These are phyloP conservation scores for Carapus acus DNA, from an alignment of 2,797 vertebrate genomes.

Conservation along the genomic window DNA sequence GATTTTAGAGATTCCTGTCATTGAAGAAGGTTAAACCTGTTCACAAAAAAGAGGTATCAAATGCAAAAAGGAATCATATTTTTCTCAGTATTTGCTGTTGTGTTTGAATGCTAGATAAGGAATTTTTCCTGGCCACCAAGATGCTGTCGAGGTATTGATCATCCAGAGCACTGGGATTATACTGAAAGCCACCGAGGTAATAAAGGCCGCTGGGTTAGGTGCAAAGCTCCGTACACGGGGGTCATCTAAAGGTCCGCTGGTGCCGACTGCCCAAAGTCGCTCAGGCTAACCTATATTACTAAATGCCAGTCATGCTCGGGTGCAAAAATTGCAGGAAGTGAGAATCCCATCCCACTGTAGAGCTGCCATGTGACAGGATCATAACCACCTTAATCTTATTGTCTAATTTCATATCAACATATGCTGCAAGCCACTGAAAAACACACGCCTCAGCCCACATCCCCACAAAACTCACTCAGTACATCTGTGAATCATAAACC, in stretches of 20 bases:
- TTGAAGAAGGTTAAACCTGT: too few relatives aligned
- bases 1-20: too few relatives aligned
- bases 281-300: constrained; percentile 31
- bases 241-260: constrained; percentile 47
- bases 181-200: constrained; percentile 42
- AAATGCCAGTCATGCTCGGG: constrained; percentile 49
- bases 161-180: constrained; percentile 32
- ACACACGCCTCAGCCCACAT: background rate
- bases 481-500: constrained; percentile 35
- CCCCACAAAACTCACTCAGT: constrained; percentile 11
- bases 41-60: too few relatives aligned
- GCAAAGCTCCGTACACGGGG: constrained; percentile 36
- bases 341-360: too few relatives aligned
- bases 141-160: constrained; percentile 44
- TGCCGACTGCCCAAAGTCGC: constrained; percentile 37
- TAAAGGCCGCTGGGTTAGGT: constrained; percentile 41
- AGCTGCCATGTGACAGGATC: constrained; percentile 57
- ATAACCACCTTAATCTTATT: background rate
- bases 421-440: background rate
- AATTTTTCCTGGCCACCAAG: constrained; percentile 34
- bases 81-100: background rate
- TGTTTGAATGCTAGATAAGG: constrained; percentile 21
- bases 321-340: constrained; percentile 50
- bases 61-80: too few relatives aligned
- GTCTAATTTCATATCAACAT: background rate